Evolutionary conservation across 2,888 invertebrate genomes (phyloP).

Genomic region (Ephialtes manifestator): DNA sequence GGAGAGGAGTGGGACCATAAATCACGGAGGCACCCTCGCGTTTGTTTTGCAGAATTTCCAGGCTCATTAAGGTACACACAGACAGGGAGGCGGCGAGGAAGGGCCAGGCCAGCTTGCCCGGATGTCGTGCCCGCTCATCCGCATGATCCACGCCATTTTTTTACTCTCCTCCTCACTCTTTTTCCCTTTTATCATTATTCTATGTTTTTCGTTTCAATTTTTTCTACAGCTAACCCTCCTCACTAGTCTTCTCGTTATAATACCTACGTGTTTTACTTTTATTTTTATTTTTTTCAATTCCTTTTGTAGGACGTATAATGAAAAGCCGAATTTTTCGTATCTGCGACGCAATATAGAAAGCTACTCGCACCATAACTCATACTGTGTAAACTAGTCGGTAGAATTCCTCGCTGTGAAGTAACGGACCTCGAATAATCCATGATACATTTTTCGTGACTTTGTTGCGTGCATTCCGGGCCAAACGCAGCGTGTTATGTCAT

Average conservation of each 20-base stretch:
- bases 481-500: not conserved
- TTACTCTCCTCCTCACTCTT: constrained; percentile 8
- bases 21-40: constrained; percentile 69
- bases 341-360: not conserved
- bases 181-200: constrained; percentile 48
- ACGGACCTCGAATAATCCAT: constrained; percentile 14
- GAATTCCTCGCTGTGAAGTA: not conserved
- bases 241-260: constrained; percentile 29
- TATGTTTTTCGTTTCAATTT: constrained; percentile 42
- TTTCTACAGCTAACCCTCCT: constrained; percentile 20
- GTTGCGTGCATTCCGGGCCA: not conserved
- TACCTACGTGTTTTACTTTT: constrained; percentile 22
- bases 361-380: not conserved
- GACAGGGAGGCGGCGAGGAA: constrained; percentile 34
- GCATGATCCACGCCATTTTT: constrained; percentile 64
- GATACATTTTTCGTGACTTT: constrained; percentile 10
- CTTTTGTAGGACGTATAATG: not conserved
- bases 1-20: constrained; percentile 63
- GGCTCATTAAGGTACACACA: constrained; percentile 70
- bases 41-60: constrained; percentile 71
- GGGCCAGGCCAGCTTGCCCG: constrained; percentile 49
- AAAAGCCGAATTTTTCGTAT: constrained; percentile 24
- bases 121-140: constrained; percentile 66
- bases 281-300: not conserved
- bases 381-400: not conserved